Percentiles rank a stretch among this genome's conserved stretches.
phyloP scores from a whole-genome alignment of 2,888 invertebrate species.

The Lymantria dispar region DNA sequence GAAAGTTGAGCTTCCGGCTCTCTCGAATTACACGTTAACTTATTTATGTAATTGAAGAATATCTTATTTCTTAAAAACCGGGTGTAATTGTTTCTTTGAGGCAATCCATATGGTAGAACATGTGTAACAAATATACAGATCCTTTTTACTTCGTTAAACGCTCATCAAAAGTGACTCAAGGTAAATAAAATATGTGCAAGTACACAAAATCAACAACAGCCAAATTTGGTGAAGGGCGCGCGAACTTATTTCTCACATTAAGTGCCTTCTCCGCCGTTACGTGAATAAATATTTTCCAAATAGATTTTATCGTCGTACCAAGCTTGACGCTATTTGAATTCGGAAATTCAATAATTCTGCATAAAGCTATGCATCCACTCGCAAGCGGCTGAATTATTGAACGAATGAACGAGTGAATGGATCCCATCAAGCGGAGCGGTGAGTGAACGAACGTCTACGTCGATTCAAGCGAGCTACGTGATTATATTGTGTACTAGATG shows the following conservation, averaged over 20 bases:
- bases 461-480: slow-evolving; percentile 47
- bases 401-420: slow-evolving; percentile 59
- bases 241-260: not conserved
- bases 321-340: slow-evolving; percentile 48
- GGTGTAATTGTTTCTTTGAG: no score
- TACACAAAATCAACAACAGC: no score
- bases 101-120: no score
- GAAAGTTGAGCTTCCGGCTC: no score
- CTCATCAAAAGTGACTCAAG: no score
- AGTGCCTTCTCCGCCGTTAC: slow-evolving; percentile 16
- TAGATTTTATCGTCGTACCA: slow-evolving; percentile 49
- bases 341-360: slow-evolving; percentile 69
- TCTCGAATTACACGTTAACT: no score
- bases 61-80: no score
- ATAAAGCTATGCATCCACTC: slow-evolving; percentile 65
- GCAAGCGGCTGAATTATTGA: slow-evolving; percentile 58
- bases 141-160: no score
- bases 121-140: no score
- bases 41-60: no score
- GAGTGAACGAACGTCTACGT: slow-evolving; percentile 39
- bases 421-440: slow-evolving; percentile 46
- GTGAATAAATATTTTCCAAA: slow-evolving; percentile 52
- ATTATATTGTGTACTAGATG: slow-evolving; percentile 25
- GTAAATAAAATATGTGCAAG: no score
- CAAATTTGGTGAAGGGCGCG: no score